phyloP scores from a whole-genome alignment of 2,888 invertebrate genomes.

The Cremastobaeus sp. region DNA sequence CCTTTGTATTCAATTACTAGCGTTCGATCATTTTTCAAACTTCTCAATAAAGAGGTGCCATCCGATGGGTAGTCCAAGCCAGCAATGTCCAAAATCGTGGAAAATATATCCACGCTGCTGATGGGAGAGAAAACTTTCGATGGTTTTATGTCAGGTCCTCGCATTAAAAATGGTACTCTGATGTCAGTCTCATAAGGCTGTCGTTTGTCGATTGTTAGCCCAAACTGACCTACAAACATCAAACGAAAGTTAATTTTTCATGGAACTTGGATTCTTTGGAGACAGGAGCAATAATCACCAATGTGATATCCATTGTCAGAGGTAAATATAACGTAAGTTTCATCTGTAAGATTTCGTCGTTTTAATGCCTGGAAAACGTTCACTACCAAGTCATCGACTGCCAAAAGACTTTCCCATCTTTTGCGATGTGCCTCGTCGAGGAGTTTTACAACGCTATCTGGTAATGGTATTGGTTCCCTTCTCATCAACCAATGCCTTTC shows the following conservation, averaged over 20 bases:
- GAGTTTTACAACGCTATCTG: conserved; percentile 80
- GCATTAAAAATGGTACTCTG: conserved; percentile 88
- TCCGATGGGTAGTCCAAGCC: conserved; percentile 79
- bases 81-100: conserved; percentile 88
- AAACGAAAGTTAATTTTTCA: neutral
- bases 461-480: conserved; percentile 84
- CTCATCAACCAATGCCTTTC: conserved; percentile 92
- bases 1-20: conserved; percentile 91
- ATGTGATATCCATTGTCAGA: conserved; percentile 96
- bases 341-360: conserved; percentile 80
- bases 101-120: conserved; percentile 89
- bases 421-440: conserved; percentile 86
- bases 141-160: conserved; percentile 84
- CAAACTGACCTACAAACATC: conserved; percentile 86
- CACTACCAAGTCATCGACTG: conserved; percentile 92
- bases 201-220: conserved; percentile 91
- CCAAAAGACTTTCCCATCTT: conserved; percentile 88
- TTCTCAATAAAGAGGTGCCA: conserved; percentile 68
- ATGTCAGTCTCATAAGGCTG: conserved; percentile 95
- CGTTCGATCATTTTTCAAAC: conserved; percentile 78
- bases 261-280: neutral
- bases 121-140: conserved; percentile 81
- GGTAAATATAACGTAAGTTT: conserved; percentile 90
- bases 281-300: conserved; percentile 78
- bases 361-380: conserved; percentile 82